These are phyloP conservation scores for Pachyseris speciosa DNA, from an alignment of 64 coral and sea anemone genomes.

Conservation along the genomic window DNA sequence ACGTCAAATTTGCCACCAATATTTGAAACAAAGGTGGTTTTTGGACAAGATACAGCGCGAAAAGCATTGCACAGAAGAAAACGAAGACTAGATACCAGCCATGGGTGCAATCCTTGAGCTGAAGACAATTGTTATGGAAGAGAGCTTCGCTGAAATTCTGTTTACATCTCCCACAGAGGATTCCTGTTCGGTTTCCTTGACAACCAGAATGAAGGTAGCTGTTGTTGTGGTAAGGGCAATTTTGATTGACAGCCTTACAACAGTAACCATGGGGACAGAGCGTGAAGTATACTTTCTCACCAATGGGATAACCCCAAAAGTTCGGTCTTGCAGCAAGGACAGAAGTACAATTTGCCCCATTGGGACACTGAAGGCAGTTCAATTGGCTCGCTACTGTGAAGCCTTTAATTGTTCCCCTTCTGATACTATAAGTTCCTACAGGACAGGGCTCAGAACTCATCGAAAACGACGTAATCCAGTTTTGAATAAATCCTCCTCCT, in stretches of 20 bases:
- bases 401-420: background rate
- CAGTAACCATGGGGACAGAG: slow-evolving; percentile 48
- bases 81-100: background rate
- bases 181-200: slow-evolving; percentile 45
- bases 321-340: slow-evolving; percentile 22
- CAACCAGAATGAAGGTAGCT: slow-evolving; percentile 35
- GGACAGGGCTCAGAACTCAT: background rate
- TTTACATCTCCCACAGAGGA: slow-evolving; percentile 39
- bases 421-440: slow-evolving; percentile 3
- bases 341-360: slow-evolving; percentile 8
- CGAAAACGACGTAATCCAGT: background rate
- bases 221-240: background rate
- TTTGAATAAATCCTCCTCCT: background rate
- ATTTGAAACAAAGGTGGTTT: slow-evolving; percentile 35
- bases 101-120: background rate
- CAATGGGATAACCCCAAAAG: slow-evolving; percentile 36
- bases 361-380: background rate
- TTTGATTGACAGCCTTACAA: slow-evolving; percentile 20
- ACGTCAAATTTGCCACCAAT: background rate
- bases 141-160: slow-evolving; percentile 20
- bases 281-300: background rate
- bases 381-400: background rate
- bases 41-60: background rate
- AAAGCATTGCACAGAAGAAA: background rate
- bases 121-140: background rate